A percentile compares a stretch with the other conserved stretches of the same genome.
Conservation (phyloP, 2,797 vertebrate genomes). For the Protosalanx chinensis region DNA sequence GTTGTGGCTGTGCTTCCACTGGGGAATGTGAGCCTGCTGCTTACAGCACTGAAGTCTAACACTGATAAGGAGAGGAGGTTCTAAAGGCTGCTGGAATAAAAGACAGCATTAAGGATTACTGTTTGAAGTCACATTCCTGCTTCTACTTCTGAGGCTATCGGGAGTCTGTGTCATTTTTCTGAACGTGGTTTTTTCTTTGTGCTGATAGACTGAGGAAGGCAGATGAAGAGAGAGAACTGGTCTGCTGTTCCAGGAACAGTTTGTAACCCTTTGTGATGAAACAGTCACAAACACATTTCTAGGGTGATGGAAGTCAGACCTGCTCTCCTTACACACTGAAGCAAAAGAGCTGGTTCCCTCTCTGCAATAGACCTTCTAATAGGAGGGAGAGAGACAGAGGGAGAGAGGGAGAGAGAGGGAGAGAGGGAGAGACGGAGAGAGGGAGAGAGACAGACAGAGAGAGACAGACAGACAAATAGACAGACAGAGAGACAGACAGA, state of each 20-base stretch:
- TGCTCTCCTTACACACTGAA: slow-evolving; percentile 38
- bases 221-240: no score
- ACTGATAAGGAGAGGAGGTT: slow-evolving; percentile 18
- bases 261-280: no score
- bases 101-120: background rate
- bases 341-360: slow-evolving; percentile 29
- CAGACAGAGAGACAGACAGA: no score
- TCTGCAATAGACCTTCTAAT: no score
- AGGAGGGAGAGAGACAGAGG: background rate
- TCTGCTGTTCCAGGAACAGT: no score
- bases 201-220: no score
- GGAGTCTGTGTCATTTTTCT: background rate
- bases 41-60: background rate
- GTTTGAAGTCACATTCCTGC: background rate
- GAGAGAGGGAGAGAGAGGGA: no score
- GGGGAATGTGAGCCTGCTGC: background rate
- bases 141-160: background rate
- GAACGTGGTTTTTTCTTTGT: background rate
- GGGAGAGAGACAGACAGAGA: no score
- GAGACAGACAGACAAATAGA: no score
- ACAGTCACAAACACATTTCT: no score
- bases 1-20: slow-evolving; percentile 14
- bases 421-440: no score
- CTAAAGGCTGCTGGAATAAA: slow-evolving; percentile 1
- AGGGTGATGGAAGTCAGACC: slow-evolving; percentile 31